A percentile compares a stretch with the other conserved stretches of the same genome.
Evolutionary conservation across 2,113 vertebrate species (phyloP).

Genomic region (Elephantulus edwardii): DNA sequence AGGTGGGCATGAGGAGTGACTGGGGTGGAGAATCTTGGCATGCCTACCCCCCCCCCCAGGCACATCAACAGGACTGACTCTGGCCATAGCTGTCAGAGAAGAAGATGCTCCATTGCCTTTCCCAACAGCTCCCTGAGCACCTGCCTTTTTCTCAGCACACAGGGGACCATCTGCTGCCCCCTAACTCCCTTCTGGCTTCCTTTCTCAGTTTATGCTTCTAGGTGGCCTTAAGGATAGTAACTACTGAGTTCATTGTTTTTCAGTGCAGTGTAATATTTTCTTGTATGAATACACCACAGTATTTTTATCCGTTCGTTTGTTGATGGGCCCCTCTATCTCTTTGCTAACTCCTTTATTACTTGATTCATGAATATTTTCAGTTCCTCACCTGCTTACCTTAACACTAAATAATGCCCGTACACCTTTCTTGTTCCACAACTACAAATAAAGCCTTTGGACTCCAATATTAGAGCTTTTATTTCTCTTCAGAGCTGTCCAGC

Average conservation of each 20-base stretch:
- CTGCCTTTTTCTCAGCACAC: not conserved
- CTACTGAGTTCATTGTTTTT: too few species aligned
- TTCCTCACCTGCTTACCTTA: constrained; percentile 21
- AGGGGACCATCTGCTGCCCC: rapidly evolving
- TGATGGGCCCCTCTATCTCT: too few species aligned
- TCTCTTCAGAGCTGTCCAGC: not conserved
- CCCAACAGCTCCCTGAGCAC: not conserved
- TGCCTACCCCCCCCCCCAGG: not conserved
- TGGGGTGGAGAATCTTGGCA: rapidly evolving
- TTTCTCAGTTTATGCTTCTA: not conserved
- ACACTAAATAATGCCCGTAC: not conserved
- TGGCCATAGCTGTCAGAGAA: too few species aligned
- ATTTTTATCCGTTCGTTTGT: too few species aligned
- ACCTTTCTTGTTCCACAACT: constrained; percentile 15
- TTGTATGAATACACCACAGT: too few species aligned
- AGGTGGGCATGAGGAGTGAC: not conserved
- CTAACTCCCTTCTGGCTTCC: not conserved
- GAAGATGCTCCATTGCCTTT: not conserved
- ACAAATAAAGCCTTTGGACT: not conserved
- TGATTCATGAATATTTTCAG: constrained; percentile 26
- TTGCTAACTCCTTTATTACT: constrained; percentile 27
- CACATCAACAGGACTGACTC: rapidly evolving
- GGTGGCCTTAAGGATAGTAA: not conserved
- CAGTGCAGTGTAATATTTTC: too few species aligned
- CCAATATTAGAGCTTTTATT: not conserved